These are phyloP conservation scores for Netelia fuscicornis DNA, from an alignment of 2,888 invertebrate species.

Conservation along the genomic window DNA sequence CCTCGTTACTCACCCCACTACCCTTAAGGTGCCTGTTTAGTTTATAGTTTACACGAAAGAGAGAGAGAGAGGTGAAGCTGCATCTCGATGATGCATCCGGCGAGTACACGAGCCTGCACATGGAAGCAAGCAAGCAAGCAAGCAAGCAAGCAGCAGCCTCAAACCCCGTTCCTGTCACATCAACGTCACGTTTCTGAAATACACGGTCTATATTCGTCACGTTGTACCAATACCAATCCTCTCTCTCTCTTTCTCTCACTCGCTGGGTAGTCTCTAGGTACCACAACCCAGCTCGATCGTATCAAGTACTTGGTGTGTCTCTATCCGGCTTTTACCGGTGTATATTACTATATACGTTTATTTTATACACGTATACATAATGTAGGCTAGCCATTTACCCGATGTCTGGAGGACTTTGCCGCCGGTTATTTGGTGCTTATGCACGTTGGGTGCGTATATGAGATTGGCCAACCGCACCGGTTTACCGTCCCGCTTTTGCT, in stretches of 20 bases:
- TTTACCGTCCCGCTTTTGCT: constrained; percentile 13
- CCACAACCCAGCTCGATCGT: constrained; percentile 65
- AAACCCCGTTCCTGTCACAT: constrained; percentile 76
- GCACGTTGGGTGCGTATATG: constrained; percentile 8
- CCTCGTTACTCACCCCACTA: background rate
- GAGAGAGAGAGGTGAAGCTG: background rate
- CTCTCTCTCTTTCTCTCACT: constrained; percentile 14
- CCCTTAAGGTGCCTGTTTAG: background rate
- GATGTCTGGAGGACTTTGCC: constrained; percentile 43
- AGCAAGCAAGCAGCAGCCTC: background rate
- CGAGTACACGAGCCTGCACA: constrained; percentile 29
- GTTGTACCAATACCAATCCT: constrained; percentile 54
- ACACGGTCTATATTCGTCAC: constrained; percentile 78
- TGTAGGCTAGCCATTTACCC: constrained; percentile 29
- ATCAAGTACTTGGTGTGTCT: constrained; percentile 70
- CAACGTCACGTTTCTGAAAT: constrained; percentile 81
- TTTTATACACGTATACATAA: background rate
- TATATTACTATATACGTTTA: background rate
- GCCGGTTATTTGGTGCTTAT: constrained; percentile 27
- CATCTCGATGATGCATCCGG: constrained; percentile 42
- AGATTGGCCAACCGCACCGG: constrained; percentile 34
- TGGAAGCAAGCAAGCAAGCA: background rate
- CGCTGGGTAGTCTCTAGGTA: constrained; percentile 30
- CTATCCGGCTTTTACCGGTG: background rate
- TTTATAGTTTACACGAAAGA: constrained; percentile 9